These are phyloP conservation scores for Manacus vitellinus DNA, from an alignment of 2,113 vertebrate genomes.

Conservation along the genomic window DNA sequence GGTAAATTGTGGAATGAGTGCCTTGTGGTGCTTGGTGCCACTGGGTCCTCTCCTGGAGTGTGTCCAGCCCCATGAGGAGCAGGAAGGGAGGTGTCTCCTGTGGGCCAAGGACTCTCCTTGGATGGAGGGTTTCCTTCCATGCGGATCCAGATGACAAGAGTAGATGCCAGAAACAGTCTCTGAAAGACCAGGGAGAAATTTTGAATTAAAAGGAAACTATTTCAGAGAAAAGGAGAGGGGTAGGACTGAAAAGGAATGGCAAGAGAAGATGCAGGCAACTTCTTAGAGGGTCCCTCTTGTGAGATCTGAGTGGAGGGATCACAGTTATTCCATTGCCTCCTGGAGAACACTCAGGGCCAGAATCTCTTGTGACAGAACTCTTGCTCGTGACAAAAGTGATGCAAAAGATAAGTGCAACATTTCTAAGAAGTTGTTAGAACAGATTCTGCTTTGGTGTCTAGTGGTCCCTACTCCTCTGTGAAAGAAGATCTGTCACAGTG, in stretches of 20 bases:
- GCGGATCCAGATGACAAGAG: not conserved
- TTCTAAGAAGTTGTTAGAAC: not conserved
- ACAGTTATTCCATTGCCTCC: not conserved
- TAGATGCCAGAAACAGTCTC: not conserved
- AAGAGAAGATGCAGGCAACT: not conserved
- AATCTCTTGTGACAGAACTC: not conserved
- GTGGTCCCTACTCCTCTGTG: not conserved
- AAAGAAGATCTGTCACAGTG: not conserved
- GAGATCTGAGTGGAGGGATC: not conserved
- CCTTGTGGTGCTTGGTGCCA: not conserved
- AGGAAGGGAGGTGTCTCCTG: not conserved
- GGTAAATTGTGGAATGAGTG: not conserved
- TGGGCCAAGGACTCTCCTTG: not conserved
- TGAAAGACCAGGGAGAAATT: not conserved
- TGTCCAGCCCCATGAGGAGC: accelerated
- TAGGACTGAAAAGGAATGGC: not conserved
- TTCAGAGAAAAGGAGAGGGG: not conserved
- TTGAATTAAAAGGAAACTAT: not conserved
- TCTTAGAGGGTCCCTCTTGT: not conserved
- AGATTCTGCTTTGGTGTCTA: not conserved
- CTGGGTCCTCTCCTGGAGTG: not conserved
- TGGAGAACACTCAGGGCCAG: not conserved
- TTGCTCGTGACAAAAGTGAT: not conserved
- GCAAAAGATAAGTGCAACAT: not conserved
- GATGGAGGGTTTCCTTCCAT: not conserved